Percentiles rank a stretch among this genome's conserved stretches.
phyloP scores from a whole-genome alignment of 2,888 invertebrate genomes.

The Drosophila lacicola region DNA sequence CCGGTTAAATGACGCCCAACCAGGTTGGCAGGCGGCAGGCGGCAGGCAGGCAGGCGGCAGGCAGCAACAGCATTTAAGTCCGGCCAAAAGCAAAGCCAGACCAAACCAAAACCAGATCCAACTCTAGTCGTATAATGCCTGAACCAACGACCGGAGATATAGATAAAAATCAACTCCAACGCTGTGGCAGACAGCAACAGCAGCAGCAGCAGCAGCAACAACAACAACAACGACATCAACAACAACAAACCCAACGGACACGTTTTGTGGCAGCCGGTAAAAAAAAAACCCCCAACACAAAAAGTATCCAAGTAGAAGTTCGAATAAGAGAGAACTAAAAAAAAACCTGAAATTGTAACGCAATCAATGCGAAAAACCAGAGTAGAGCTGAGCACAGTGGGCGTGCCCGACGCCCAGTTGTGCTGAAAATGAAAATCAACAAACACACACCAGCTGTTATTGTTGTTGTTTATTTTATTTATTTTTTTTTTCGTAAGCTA shows the following conservation, averaged over 20 bases:
- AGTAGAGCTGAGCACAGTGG: constrained; percentile 38
- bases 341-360: constrained; percentile 80
- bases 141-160: constrained; percentile 70
- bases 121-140: constrained; percentile 57
- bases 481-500: constrained; percentile 1
- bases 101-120: constrained; percentile 35
- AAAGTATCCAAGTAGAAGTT: constrained; percentile 59
- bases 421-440: constrained; percentile 80
- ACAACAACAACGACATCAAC: constrained; percentile 34
- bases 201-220: constrained; percentile 27
- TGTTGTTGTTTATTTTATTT: constrained; percentile 24
- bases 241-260: constrained; percentile 62
- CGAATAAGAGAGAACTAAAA: constrained; percentile 55
- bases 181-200: constrained; percentile 60
- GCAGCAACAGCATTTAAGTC: constrained; percentile 51
- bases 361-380: constrained; percentile 77
- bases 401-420: constrained; percentile 57
- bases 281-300: constrained; percentile 37
- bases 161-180: constrained; percentile 78
- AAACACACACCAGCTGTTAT: constrained; percentile 54
- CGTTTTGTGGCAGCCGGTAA: constrained; percentile 79
- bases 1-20: constrained; percentile 64
- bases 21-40: constrained; percentile 28
- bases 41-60: constrained; percentile 28
- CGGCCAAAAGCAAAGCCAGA: constrained; percentile 38